Evolutionary conservation across 2,888 invertebrate genomes (phyloP).

Genomic region (Neria commutata): DNA sequence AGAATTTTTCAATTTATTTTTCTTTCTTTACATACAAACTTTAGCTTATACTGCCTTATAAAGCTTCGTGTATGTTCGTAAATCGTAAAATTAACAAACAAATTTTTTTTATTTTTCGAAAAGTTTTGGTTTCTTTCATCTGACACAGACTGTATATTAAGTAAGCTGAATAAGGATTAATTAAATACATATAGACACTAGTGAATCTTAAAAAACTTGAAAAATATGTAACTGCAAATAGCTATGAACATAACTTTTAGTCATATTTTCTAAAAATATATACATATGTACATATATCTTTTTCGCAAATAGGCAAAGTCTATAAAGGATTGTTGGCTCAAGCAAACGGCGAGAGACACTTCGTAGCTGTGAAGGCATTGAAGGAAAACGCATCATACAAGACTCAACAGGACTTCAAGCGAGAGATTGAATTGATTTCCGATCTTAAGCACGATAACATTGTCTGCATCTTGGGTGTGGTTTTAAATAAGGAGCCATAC

Average conservation of each 20-base stretch:
- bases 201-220: too few species aligned
- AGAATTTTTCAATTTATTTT: too few species aligned
- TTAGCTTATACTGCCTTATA: too few species aligned
- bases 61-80: too few species aligned
- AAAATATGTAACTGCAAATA: too few species aligned
- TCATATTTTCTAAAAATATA: not conserved
- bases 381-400: conserved; percentile 92
- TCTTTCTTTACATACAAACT: too few species aligned
- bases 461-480: conserved; percentile 91
- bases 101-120: too few species aligned
- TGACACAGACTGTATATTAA: too few species aligned
- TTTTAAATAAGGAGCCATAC: conserved; percentile 85
- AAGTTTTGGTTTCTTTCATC: too few species aligned
- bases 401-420: conserved; percentile 88
- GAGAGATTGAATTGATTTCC: conserved; percentile 93
- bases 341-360: conserved; percentile 70
- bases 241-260: not conserved
- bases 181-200: too few species aligned
- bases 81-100: too few species aligned
- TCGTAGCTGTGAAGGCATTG: conserved; percentile 91
- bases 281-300: not conserved
- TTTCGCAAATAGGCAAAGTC: conserved; percentile 69
- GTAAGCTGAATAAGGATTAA: too few species aligned
- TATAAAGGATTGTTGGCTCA: conserved; percentile 90
- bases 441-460: conserved; percentile 95